These are phyloP conservation scores for Pterostichus niger DNA, from an alignment of 2,888 invertebrate genomes.

Conservation along the genomic window DNA sequence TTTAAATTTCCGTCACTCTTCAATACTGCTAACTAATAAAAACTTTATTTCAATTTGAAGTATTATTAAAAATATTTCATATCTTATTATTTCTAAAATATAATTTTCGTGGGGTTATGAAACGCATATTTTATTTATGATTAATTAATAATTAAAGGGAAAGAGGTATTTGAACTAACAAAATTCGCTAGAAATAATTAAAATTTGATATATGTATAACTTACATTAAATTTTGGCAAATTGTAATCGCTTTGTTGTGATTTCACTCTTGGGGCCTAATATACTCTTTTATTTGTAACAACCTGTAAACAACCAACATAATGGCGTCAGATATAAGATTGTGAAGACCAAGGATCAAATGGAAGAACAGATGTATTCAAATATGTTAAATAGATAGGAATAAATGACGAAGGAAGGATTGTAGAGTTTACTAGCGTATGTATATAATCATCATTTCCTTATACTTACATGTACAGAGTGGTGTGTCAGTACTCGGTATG, in stretches of 20 bases:
- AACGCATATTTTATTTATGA: conserved; percentile 26
- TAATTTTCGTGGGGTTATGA: conserved; percentile 51
- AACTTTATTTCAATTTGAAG: conserved; percentile 23
- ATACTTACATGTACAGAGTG: conserved; percentile 32
- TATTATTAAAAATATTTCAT: conserved; percentile 56
- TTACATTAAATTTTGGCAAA: conserved; percentile 64
- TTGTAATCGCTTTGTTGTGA: conserved; percentile 49
- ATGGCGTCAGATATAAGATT: background rate
- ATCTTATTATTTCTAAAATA: conserved; percentile 49
- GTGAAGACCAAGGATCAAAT: background rate
- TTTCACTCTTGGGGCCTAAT: conserved; percentile 43
- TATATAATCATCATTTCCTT: background rate
- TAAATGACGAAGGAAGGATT: no score
- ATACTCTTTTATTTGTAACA: conserved; percentile 41
- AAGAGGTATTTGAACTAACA: conserved; percentile 54
- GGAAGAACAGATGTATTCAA: no score
- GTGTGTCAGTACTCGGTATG: conserved; percentile 57
- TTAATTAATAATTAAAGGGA: conserved; percentile 19
- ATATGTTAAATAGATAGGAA: no score
- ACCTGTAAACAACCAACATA: background rate
- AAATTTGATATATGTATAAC: conserved; percentile 42
- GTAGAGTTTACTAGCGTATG: background rate
- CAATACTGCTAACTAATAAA: conserved; percentile 18
- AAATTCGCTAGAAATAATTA: conserved; percentile 50
- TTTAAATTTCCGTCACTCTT: conserved; percentile 1